Percentiles rank a stretch among this genome's conserved stretches.
phyloP scores from a whole-genome alignment of 2,113 vertebrate species.

The Irena cyanogastra region DNA sequence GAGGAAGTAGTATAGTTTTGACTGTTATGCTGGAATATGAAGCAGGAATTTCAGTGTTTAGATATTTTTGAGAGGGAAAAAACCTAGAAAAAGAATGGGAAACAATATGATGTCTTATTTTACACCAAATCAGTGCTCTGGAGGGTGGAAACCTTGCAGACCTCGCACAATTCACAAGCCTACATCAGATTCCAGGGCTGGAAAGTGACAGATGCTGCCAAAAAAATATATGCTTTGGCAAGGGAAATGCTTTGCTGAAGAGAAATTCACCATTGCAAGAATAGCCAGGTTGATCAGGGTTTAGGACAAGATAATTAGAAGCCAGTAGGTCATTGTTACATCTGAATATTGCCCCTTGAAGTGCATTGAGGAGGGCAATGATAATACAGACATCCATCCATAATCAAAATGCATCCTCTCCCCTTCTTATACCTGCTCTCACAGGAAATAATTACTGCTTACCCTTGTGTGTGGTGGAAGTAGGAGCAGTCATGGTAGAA shows the following conservation, averaged over 20 bases:
- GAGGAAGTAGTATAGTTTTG: neutral
- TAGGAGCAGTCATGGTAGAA: neutral
- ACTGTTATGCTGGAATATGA: neutral
- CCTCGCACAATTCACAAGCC: conserved; percentile 72
- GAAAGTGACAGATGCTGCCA: conserved; percentile 65
- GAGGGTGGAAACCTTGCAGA: conserved; percentile 60
- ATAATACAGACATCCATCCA: neutral
- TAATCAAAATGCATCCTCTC: neutral
- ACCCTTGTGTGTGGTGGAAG: neutral
- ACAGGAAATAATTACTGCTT: neutral
- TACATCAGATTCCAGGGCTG: conserved; percentile 69
- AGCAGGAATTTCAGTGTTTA: conserved; percentile 32
- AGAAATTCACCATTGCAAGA: conserved; percentile 58
- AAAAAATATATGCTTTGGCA: conserved; percentile 71
- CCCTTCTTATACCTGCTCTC: neutral
- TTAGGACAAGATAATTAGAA: conserved; percentile 68
- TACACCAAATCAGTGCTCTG: conserved; percentile 58
- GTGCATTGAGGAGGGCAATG: neutral
- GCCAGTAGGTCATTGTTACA: conserved; percentile 13
- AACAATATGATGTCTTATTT: conserved; percentile 67
- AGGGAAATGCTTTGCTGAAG: conserved; percentile 68
- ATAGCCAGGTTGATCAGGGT: conserved; percentile 58
- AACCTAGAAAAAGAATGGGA: conserved; percentile 33
- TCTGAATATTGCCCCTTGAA: neutral
- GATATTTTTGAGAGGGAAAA: conserved; percentile 34